Evolutionary conservation across 2,888 invertebrate genomes (phyloP), one percentile per base, ranked within the genome.

Genomic region (Chrysodeixis includens): DNA sequence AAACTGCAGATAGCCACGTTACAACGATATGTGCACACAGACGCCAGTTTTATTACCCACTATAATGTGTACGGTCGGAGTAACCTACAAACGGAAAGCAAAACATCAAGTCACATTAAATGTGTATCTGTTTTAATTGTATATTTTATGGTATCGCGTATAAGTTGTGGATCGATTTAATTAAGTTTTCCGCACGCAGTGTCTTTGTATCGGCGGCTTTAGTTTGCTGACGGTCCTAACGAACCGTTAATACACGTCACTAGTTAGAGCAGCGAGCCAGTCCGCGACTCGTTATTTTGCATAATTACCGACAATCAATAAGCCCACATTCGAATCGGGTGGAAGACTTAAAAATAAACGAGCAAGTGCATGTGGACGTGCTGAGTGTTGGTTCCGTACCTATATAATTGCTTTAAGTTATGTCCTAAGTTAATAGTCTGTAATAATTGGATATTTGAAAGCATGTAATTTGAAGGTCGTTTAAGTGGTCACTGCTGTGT

Each of bases 251-350:
- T 90, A 87, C 86, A 86, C 85, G 89, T 90, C 90, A 90, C 86
- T 88, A 82, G 88, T 85, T 87, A 86, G 83, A 83, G 81, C 82
- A 83, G 85, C 84, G 82, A 84, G 73, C 80, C 69, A 79, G 80
- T 83, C 81, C 76, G 55, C 71, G 70, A 85, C 86, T 85, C 76
- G 88, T 84, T 87, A 91, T 90, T 89, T 92, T 91, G 89, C 92
- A 92, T 93, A 93, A 93, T 93, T 90, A 90, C 90, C 86, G 83
- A 86, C 89, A 87, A 88, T 91, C 90, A 91, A 89, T 91, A 87
- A 87, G 83, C 78, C 86, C 83, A 88, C 88, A 89, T 89, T 88
- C 88, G 83, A 85, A 87, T 89, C 85, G 79, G 70, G 71, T 81
- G 78, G 81, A 72, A 66, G 66, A 62, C 65, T 70, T 76, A 71